Evolutionary conservation across 2,888 invertebrate genomes (phyloP).

Genomic region (Drosophila kokeensis): DNA sequence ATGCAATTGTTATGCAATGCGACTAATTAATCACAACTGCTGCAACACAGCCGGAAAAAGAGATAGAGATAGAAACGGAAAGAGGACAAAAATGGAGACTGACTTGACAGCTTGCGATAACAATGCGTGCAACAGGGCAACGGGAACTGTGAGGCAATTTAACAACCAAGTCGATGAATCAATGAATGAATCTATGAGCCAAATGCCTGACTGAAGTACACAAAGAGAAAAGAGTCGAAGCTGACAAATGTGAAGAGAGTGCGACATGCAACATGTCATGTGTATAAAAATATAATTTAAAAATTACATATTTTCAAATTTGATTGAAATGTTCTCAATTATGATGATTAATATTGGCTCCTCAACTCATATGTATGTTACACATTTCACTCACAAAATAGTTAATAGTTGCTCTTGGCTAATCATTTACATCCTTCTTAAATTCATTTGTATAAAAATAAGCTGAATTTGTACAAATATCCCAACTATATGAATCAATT

Average conservation of each 20-base stretch:
- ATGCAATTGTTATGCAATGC: conserved; percentile 75
- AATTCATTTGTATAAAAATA: neutral
- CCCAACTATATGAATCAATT: neutral
- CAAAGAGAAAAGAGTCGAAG: neutral
- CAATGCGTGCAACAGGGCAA: conserved; percentile 49
- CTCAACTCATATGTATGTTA: neutral
- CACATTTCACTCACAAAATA: neutral
- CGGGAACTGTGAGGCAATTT: neutral
- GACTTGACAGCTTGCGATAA: conserved; percentile 53
- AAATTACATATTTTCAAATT: neutral
- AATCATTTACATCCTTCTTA: neutral
- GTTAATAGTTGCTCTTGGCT: neutral
- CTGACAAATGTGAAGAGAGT: neutral
- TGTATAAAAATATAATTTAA: neutral
- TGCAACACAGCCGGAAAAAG: neutral
- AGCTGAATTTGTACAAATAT: neutral
- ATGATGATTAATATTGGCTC: neutral
- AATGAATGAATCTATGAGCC: neutral
- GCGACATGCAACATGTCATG: neutral
- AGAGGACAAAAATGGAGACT: neutral
- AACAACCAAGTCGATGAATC: neutral
- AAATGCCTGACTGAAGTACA: neutral
- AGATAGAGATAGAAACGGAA: conserved; percentile 28
- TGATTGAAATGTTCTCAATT: neutral
- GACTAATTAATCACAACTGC: conserved; percentile 67